A percentile compares a stretch with the other conserved stretches of the same genome.
Evolutionary conservation across 2,888 invertebrate genomes (phyloP).

Genomic region (Operophtera brumata): DNA sequence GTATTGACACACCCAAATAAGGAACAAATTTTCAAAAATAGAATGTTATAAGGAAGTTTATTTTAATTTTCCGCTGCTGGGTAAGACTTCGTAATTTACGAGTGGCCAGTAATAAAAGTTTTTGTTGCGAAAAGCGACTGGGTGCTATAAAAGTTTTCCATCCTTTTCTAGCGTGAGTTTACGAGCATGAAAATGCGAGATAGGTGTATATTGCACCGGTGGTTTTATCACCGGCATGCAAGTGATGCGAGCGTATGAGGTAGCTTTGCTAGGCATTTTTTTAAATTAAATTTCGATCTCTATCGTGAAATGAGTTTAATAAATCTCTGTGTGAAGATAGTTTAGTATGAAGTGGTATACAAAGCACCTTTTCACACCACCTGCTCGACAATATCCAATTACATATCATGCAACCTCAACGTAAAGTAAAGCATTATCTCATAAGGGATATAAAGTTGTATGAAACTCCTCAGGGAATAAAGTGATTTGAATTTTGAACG

Average conservation of each 20-base stretch:
- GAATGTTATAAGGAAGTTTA: slow-evolving; percentile 25
- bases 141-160: slow-evolving; percentile 60
- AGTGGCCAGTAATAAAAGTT: slow-evolving; percentile 74
- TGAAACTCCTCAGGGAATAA: too few relatives aligned
- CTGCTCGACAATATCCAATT: too few relatives aligned
- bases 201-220: slow-evolving; percentile 66
- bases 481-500: too few relatives aligned
- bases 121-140: slow-evolving; percentile 73
- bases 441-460: too few relatives aligned
- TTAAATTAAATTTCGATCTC: slow-evolving; percentile 27
- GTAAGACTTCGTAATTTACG: slow-evolving; percentile 73
- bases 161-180: slow-evolving; percentile 65
- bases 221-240: slow-evolving; percentile 64
- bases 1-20: background rate
- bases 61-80: slow-evolving; percentile 49
- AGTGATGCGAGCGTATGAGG: slow-evolving; percentile 47
- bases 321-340: too few relatives aligned
- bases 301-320: slow-evolving; percentile 21
- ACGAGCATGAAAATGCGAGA: slow-evolving; percentile 71
- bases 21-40: slow-evolving; percentile 10
- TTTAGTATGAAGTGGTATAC: background rate
- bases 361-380: background rate
- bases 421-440: too few relatives aligned
- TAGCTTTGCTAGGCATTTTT: slow-evolving; percentile 34
- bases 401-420: too few relatives aligned